Evolutionary conservation across 2,888 invertebrate genomes (phyloP), one percentile per base, ranked within the genome.

Genomic region (Neria commutata): DNA sequence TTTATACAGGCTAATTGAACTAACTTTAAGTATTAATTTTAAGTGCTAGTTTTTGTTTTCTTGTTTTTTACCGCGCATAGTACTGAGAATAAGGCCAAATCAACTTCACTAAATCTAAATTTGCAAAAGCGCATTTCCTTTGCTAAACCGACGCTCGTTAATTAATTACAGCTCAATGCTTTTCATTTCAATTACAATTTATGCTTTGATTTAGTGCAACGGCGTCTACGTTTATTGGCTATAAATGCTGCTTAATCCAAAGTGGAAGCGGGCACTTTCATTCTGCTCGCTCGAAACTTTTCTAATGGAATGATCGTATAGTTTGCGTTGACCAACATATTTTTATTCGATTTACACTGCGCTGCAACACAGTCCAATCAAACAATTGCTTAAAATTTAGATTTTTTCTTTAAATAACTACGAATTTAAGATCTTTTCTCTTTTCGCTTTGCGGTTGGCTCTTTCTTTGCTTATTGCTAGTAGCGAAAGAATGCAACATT

Each of bases 51-150:
- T 49, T 53, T 34, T 23, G n/a, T 4, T 37, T 11, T 11, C 4
- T 37, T 37, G 6, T 37, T 60, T 66, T 45, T 61, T 66, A 60
- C 58, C 56, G 64, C 65, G 63, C 45, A 33, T n/a, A n/a, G n/a
- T n/a, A n/a, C n/a, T n/a, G n/a, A n/a, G n/a, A 75, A 74, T 77
- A 77, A 77, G 77, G 77, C 77, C 77, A 78, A 77, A 77, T 77
- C 73, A 77, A 77, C 78, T 61, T 57, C 56, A 55, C 63, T 55
- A 48, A 23, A n/a, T 47, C 55, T 61, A 58, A 29, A 61, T 56
- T 63, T 60, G 70, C 54, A 56, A 37, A 37, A n/a, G n/a, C n/a
- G n/a, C n/a, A n/a, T n/a, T n/a, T n/a, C 48, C 58, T 56, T 42
- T 46, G 60, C 58, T 53, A 46, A 46, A 50, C 37, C 40, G 59